Conservation (phyloP, 2,888 invertebrate genomes). For the Diarsia mendica region DNA sequence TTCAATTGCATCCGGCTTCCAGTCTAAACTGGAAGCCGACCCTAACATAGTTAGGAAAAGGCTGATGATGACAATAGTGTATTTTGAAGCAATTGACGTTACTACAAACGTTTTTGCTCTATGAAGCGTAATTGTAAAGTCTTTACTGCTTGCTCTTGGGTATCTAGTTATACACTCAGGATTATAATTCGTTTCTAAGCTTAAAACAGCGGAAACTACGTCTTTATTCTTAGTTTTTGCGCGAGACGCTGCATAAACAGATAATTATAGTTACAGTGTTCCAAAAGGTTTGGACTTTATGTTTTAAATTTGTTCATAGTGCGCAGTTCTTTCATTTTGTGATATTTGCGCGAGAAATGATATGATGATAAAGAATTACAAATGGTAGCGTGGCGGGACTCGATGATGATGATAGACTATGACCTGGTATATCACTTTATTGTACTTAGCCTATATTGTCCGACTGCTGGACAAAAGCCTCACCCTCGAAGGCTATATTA, state of each 20-base stretch:
- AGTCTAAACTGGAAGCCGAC: too few species aligned
- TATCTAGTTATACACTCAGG: background rate
- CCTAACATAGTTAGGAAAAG: background rate
- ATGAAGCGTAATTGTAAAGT: too few species aligned
- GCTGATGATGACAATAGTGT: background rate
- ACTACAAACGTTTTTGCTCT: too few species aligned
- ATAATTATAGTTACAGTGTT: constrained; percentile 2
- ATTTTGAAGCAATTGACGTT: background rate
- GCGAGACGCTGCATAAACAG: constrained; percentile 12
- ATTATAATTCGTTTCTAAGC: background rate
- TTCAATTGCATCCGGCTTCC: too few species aligned
- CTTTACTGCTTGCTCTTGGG: background rate
- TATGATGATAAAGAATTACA: too few species aligned
- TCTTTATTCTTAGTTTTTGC: constrained; percentile 9
- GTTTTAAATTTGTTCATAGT: background rate
- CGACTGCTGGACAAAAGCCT: too few species aligned
- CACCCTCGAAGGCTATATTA: too few species aligned
- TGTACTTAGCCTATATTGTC: too few species aligned
- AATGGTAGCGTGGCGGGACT: too few species aligned
- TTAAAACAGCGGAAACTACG: background rate
- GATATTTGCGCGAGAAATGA: too few species aligned
- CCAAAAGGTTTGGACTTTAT: background rate
- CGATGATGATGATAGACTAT: too few species aligned
- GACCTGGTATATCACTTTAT: too few species aligned
- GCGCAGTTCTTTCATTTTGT: background rate